Evolutionary conservation across 2,113 vertebrate genomes (phyloP).

Genomic region (Orycteropus afer): DNA sequence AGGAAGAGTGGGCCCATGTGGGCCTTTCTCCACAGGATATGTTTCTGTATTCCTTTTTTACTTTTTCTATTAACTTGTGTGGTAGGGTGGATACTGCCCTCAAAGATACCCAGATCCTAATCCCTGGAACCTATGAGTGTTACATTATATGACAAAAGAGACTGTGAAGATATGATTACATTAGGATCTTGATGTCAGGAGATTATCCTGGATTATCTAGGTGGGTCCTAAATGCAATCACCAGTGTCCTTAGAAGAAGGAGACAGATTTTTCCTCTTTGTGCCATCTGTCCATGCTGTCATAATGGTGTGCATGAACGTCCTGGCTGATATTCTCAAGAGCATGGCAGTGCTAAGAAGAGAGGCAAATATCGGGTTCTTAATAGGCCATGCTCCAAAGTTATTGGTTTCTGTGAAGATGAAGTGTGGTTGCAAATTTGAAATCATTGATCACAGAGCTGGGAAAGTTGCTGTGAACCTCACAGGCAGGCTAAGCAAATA

Average conservation of each 20-base stretch:
- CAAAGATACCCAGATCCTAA: not conserved
- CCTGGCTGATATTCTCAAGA: not conserved
- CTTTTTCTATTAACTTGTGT: not conserved
- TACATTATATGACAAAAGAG: not conserved
- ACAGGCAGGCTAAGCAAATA: not conserved
- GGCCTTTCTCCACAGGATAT: not conserved
- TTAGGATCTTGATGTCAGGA: not conserved
- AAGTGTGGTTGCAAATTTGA: not conserved
- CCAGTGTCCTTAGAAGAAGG: not conserved
- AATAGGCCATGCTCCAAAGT: not conserved
- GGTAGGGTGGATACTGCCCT: not conserved
- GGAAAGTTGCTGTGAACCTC: not conserved
- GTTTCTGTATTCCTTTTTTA: conserved; percentile 30
- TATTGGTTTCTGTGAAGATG: not conserved
- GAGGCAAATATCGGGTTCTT: not conserved
- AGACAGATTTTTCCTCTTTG: not conserved
- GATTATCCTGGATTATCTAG: not conserved
- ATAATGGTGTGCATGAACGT: not conserved
- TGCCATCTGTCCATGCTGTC: not conserved
- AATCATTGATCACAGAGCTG: not conserved
- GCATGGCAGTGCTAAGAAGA: not conserved
- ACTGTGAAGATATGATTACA: not conserved
- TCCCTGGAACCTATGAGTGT: not conserved
- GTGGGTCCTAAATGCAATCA: not conserved
- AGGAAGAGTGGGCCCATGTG: not conserved